Evolutionary conservation across 2,113 vertebrate genomes (phyloP).

Genomic region (Tachysurus fulvidraco): DNA sequence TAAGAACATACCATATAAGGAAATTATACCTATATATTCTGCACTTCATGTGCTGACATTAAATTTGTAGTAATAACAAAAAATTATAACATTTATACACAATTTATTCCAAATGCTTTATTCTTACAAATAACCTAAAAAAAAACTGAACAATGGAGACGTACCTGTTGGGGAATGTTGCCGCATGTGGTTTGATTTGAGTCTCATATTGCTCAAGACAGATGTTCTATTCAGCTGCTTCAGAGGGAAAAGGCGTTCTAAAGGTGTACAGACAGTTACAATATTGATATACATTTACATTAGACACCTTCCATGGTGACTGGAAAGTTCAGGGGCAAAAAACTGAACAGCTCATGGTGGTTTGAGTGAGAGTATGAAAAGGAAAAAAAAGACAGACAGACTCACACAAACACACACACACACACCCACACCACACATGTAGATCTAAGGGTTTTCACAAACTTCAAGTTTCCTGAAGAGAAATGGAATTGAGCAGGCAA

Average conservation of each 20-base stretch:
- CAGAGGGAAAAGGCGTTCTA: constrained; percentile 56
- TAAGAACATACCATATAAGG: not conserved
- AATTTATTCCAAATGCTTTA: not conserved
- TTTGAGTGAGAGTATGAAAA: constrained; percentile 49
- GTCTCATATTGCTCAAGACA: constrained; percentile 66
- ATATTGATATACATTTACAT: constrained; percentile 69
- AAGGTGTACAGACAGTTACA: constrained; percentile 54
- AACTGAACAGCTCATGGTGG: constrained; percentile 51
- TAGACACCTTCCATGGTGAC: constrained; percentile 63
- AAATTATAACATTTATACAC: not conserved
- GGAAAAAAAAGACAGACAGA: constrained; percentile 36
- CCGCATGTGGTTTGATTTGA: constrained; percentile 57
- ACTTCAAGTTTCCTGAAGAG: constrained; percentile 70
- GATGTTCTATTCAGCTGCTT: constrained; percentile 52
- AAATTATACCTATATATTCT: not conserved
- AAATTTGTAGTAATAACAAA: not conserved
- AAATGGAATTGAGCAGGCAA: constrained; percentile 68
- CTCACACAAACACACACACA: constrained; percentile 14
- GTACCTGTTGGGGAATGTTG: constrained; percentile 63
- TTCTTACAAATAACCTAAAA: not conserved
- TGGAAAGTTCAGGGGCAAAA: constrained; percentile 64
- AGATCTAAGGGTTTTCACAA: constrained; percentile 54
- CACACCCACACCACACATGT: constrained; percentile 11
- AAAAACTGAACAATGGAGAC: constrained; percentile 32
- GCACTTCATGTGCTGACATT: not conserved